These are phyloP conservation scores for Atethmia centrago DNA, from an alignment of 2,888 invertebrate genomes.

Conservation along the genomic window DNA sequence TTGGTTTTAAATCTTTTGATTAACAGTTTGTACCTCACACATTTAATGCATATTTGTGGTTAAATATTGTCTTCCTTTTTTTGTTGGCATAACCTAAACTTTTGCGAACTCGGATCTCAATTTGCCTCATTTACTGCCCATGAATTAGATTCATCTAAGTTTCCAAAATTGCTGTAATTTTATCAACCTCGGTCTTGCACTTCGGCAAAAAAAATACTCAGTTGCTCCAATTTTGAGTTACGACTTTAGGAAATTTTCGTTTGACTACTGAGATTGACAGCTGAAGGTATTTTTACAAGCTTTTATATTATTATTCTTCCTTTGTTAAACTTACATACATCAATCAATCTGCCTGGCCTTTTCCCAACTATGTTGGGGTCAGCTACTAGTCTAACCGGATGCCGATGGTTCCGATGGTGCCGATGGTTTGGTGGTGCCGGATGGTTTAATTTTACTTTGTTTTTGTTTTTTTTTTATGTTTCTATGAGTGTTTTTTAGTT, in stretches of 20 bases:
- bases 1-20: background rate
- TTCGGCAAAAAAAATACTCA: background rate
- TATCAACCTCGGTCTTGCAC: background rate
- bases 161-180: background rate
- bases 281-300: constrained; percentile 1
- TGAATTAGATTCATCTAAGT: background rate
- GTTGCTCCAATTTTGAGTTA: background rate
- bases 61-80: background rate
- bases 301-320: too few relatives aligned
- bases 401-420: too few relatives aligned
- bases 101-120: background rate
- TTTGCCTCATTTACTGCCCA: background rate
- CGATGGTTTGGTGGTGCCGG: too few relatives aligned
- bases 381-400: too few relatives aligned
- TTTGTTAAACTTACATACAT: too few relatives aligned
- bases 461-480: too few relatives aligned
- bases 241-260: background rate
- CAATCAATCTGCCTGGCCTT: too few relatives aligned
- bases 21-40: background rate
- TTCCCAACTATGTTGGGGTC: too few relatives aligned
- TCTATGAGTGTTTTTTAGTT: too few relatives aligned
- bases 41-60: background rate
- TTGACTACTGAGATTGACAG: background rate
- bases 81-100: background rate
- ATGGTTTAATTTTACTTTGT: too few relatives aligned